Base-by-base conservation (phyloP, 37 sponge, comb jelly and placozoan genomes). In the Diacarnus erythraeanus region DNA sequence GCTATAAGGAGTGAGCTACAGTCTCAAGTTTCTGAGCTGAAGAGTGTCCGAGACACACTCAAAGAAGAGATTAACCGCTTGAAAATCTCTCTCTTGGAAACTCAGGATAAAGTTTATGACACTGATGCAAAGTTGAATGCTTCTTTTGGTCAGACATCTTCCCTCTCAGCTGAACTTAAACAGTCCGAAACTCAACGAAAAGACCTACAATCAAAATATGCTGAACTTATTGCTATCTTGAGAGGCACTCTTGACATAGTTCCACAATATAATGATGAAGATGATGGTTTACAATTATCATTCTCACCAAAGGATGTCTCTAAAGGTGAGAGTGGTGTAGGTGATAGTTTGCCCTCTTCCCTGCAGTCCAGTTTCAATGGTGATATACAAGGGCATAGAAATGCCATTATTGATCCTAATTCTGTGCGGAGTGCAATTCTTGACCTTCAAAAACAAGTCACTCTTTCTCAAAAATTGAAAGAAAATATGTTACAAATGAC, bases 261-360 rank as follows among this genome's bases (percentile, higher is more conserved):
- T 21, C 25, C 25, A 15, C 58, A 74, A 26, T 4, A 2, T 0
- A 44, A 57, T 2, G 37, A 66, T n/a, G 23, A 54, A 56, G 57
- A 29, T 30, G 36, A n/a, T 1, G 71, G 38, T 4, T 41, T 40
- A 33, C 54, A 51, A 54, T 4, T 35, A 17, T 26, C 47, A 8
- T n/a, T 42, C 2, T 29, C 35, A 38, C 3, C 8, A 12, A 68
- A 20, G 35, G n/a, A 74, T 74, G 30, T 4, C 44, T 56, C 69
- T 40, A 72, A 23, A 21, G 78, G 58, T 22, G 88, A 88, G 31
- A 82, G 88, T 77, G 88, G 83, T 1, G 29, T 88, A 2, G 88
- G 87, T 17, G 63, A 42, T 18, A 75, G 81, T 37, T 36, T 85
- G 0, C 9, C 27, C 47, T 2, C 58, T 8, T 86, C 81, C 29